Percentiles rank a stretch among this genome's conserved stretches.
Conservation (phyloP, 2,888 invertebrate species). For the Drosophila silvestris region DNA sequence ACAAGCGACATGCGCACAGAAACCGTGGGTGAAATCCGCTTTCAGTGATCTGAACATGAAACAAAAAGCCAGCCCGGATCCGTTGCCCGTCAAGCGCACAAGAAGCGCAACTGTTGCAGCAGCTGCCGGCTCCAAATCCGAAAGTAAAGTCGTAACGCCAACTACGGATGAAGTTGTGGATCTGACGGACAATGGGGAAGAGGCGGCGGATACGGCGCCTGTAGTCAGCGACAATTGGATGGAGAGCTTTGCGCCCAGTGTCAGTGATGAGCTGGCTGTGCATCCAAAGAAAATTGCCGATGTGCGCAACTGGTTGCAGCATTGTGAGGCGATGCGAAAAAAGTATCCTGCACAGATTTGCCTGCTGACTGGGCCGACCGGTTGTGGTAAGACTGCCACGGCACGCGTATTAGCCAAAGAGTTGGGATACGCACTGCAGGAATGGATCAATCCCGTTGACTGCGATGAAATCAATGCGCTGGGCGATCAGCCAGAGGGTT, state of each 20-base stretch:
- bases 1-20: slow-evolving; percentile 37
- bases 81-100: slow-evolving; percentile 35
- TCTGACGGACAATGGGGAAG: slow-evolving; percentile 29
- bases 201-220: background rate
- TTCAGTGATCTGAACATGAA: slow-evolving; percentile 66
- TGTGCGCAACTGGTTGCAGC: slow-evolving; percentile 89
- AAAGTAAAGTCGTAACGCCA: slow-evolving; percentile 1
- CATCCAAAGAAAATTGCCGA: slow-evolving; percentile 91
- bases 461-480: slow-evolving; percentile 86
- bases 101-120: slow-evolving; percentile 33
- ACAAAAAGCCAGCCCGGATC: slow-evolving; percentile 12
- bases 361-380: slow-evolving; percentile 92
- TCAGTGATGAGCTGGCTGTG: slow-evolving; percentile 89
- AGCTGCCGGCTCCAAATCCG: background rate
- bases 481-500: slow-evolving; percentile 69
- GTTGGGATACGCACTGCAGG: slow-evolving; percentile 86
- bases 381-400: slow-evolving; percentile 93
- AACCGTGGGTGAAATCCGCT: slow-evolving; percentile 77
- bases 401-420: slow-evolving; percentile 89
- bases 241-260: slow-evolving; percentile 87
- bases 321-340: slow-evolving; percentile 64
- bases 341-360: slow-evolving; percentile 86
- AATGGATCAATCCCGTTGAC: slow-evolving; percentile 94
- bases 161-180: slow-evolving; percentile 28
- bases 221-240: slow-evolving; percentile 86